Base-by-base conservation (phyloP, 1,140 invertebrate species). In the Platyura marginata region DNA sequence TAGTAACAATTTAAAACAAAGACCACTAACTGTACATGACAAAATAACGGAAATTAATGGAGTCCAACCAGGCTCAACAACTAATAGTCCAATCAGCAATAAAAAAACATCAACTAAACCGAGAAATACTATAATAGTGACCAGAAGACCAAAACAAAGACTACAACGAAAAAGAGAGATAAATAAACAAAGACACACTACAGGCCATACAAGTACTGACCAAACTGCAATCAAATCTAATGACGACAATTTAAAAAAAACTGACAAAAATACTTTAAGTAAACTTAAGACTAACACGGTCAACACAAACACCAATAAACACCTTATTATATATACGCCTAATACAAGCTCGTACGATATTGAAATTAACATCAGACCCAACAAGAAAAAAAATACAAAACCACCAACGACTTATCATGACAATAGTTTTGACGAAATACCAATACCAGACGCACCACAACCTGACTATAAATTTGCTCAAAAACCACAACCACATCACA, bases 311-410 rank as follows among this genome's bases (percentile, higher is more conserved):
- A 37, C 18, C 4, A 19, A 6, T 19, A 37, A 37, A 19, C 6
- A 42, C 10, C n/a, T 32, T 22, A 16, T 20, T 4, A 34, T 42
- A 32, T 4, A 11, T 8, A 52, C 53, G 46, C 54, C 53, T 4
- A 50, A 51, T 21, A 23, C 49, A 4, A 55, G 57, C 40, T 54
- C 58, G 34, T 61, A 60, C 37, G 58, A 61, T 46, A 61, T 61
- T 8, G 58, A 61, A 44, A 61, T 61, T 2, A 61, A 61, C 20
- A 60, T 61, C 40, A 37, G 56, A 49, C 57, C 60, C n/a, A n/a
- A n/a, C n/a, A n/a, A n/a, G n/a, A n/a, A n/a, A n/a, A n/a, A n/a
- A n/a, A n/a, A n/a, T n/a, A n/a, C n/a, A n/a, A n/a, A n/a, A n/a
- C n/a, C n/a, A n/a, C n/a, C n/a, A n/a, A n/a, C n/a, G n/a, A n/a